These are phyloP conservation scores for Setophaga kirtlandii DNA, from an alignment of 2,113 vertebrate species.

Conservation along the genomic window DNA sequence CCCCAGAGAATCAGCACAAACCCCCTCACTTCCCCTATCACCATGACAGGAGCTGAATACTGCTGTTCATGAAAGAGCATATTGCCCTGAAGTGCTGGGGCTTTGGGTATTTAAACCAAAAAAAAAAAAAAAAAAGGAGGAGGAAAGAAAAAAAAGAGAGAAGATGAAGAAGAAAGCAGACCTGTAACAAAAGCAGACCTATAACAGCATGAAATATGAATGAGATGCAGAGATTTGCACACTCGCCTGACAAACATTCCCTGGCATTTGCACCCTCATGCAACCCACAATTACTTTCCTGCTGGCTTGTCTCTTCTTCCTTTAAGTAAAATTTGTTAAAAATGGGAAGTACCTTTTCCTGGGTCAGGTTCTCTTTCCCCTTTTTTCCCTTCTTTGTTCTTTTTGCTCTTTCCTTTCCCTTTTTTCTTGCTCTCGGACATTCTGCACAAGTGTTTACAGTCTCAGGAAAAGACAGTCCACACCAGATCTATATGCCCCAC, in stretches of 20 bases:
- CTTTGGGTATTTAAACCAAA: neutral
- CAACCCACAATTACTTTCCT: conserved; percentile 30
- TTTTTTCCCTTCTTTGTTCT: conserved; percentile 77
- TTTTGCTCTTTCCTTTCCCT: conserved; percentile 77
- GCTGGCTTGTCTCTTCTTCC: conserved; percentile 48
- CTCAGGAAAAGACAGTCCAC: conserved; percentile 59
- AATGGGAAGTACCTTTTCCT: conserved; percentile 72
- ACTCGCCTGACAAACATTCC: neutral
- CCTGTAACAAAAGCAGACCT: conserved; percentile 4
- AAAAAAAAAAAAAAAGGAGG: rapidly evolving
- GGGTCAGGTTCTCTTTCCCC: conserved; percentile 75
- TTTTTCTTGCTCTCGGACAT: conserved; percentile 79
- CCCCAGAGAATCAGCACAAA: neutral
- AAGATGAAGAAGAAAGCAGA: neutral
- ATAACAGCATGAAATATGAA: conserved; percentile 19
- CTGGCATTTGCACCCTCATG: conserved; percentile 40
- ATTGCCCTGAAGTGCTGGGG: neutral
- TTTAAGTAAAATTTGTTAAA: conserved; percentile 66
- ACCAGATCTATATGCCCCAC: conserved; percentile 64
- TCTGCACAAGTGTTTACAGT: conserved; percentile 67
- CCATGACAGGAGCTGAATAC: neutral
- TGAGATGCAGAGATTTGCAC: conserved; percentile 42
- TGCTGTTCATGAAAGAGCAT: neutral
- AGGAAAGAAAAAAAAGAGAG: neutral
- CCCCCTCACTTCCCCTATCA: neutral